A percentile compares a stretch with the other conserved stretches of the same genome.
Evolutionary conservation across 2,888 invertebrate species (phyloP).

Genomic region (Argynnis bischoffii): DNA sequence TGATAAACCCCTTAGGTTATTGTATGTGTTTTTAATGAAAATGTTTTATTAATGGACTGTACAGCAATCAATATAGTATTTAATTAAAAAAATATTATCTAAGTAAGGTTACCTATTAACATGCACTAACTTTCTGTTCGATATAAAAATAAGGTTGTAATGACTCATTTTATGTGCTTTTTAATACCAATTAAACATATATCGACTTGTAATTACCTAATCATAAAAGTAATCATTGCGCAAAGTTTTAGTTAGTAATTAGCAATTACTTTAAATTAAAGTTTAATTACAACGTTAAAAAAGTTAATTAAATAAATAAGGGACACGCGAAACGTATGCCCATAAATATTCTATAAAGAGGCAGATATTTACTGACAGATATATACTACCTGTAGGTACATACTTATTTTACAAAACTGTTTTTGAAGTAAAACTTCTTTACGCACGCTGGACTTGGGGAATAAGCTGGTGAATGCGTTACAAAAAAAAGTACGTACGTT

Average conservation of each 20-base stretch:
- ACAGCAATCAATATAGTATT: too few species aligned
- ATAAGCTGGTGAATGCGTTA: too few species aligned
- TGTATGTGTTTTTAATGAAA: too few species aligned
- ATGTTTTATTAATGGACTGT: too few species aligned
- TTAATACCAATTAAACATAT: slow-evolving; percentile 27
- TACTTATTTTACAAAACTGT: too few species aligned
- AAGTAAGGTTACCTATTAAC: too few species aligned
- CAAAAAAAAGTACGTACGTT: too few species aligned
- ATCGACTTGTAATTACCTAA: slow-evolving; percentile 17
- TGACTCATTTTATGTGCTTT: slow-evolving; percentile 24
- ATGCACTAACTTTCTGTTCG: neutral
- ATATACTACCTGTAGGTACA: too few species aligned
- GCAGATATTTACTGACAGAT: neutral
- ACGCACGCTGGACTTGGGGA: too few species aligned
- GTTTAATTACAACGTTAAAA: slow-evolving; percentile 20
- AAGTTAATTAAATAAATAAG: slow-evolving; percentile 9
- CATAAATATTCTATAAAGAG: neutral
- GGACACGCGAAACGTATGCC: neutral
- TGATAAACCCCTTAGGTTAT: too few species aligned
- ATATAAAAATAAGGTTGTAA: slow-evolving; percentile 16
- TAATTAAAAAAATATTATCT: too few species aligned
- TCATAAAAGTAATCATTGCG: slow-evolving; percentile 26
- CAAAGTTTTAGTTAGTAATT: slow-evolving; percentile 19
- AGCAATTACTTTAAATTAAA: slow-evolving; percentile 26
- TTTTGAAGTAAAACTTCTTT: too few species aligned